phyloP scores from a whole-genome alignment of 2,888 invertebrate genomes.

The Tipula unca region DNA sequence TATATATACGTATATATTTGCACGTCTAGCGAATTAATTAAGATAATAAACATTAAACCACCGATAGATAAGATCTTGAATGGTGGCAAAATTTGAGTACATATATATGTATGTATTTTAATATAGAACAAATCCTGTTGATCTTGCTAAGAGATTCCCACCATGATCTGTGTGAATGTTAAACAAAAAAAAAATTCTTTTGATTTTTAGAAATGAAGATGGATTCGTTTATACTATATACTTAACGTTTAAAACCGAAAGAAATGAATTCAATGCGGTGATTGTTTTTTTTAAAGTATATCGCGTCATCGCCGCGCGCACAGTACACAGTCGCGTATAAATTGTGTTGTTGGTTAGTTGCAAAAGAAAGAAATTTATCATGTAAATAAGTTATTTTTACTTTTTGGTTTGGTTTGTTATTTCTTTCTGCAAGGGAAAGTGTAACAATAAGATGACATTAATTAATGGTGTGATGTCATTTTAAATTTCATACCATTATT shows the following conservation, averaged over 20 bases:
- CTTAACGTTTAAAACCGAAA: background rate
- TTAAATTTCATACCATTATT: background rate
- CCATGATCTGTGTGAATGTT: background rate
- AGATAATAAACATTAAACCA: background rate
- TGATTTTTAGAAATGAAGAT: background rate
- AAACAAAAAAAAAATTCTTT: background rate
- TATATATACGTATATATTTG: no score
- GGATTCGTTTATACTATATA: background rate
- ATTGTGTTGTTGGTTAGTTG: background rate
- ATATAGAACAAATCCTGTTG: background rate
- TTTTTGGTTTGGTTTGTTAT: background rate
- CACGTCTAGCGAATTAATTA: background rate
- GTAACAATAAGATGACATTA: constrained; percentile 14
- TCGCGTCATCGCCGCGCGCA: background rate
- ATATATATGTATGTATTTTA: no score
- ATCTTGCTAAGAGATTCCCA: background rate
- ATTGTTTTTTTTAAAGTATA: background rate
- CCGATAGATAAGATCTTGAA: background rate
- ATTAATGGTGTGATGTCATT: constrained; percentile 8
- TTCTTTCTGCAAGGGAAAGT: constrained; percentile 2
- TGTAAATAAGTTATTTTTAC: background rate
- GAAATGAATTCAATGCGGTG: background rate
- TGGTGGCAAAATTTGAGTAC: background rate
- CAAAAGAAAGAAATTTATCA: background rate
- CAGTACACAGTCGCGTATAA: background rate